Percentiles rank a stretch among this genome's conserved stretches.
phyloP scores from a whole-genome alignment of 2,113 vertebrate genomes.

The Passer montanus region DNA sequence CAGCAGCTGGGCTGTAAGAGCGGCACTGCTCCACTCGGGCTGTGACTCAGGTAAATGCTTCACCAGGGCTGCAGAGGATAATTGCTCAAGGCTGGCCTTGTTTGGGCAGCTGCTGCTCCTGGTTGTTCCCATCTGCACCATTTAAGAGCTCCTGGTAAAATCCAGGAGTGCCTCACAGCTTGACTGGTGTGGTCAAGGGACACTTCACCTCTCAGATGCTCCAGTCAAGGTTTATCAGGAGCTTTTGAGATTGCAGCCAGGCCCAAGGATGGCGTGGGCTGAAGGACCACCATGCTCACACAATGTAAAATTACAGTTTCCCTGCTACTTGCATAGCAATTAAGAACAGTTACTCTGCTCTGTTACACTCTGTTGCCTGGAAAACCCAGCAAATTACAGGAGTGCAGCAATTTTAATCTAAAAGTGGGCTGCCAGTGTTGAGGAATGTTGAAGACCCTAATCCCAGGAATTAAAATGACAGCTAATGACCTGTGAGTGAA shows the following conservation, averaged over 20 bases:
- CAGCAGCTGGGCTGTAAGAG: neutral
- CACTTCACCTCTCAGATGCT: neutral
- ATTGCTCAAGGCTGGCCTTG: too few species aligned
- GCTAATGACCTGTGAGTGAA: neutral
- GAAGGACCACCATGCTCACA: too few species aligned
- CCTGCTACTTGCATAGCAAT: neutral
- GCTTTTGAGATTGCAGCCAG: neutral
- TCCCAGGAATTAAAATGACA: conserved; percentile 20
- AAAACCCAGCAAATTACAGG: neutral
- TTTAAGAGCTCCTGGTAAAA: neutral
- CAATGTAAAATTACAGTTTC: neutral
- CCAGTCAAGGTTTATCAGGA: neutral
- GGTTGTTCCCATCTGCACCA: neutral
- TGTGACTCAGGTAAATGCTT: neutral
- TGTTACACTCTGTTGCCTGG: neutral
- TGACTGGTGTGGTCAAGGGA: neutral
- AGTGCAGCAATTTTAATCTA: neutral
- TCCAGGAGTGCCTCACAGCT: neutral
- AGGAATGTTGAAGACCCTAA: neutral
- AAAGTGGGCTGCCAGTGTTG: neutral
- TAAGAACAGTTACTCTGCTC: neutral
- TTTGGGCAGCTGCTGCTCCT: neutral
- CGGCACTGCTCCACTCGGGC: neutral
- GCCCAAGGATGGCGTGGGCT: neutral
- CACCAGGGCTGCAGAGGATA: neutral